These are phyloP conservation scores for Chrysopa pallens DNA, from an alignment of 1,140 invertebrate species.

Conservation along the genomic window DNA sequence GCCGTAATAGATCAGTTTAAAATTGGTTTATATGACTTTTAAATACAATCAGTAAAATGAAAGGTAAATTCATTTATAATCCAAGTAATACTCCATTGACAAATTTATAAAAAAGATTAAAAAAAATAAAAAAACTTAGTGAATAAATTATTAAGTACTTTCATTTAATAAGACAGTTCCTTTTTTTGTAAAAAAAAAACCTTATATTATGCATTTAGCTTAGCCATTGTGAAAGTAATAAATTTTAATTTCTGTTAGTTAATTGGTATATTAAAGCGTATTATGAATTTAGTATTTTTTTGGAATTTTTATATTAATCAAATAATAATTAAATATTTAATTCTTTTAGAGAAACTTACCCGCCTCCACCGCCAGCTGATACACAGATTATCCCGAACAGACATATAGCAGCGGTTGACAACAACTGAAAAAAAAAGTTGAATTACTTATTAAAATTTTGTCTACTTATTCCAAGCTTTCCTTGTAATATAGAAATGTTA, in stretches of 20 bases:
- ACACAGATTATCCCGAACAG: too few species aligned
- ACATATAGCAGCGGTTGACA: too few species aligned
- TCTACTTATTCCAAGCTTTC: too few species aligned
- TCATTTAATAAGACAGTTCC: not conserved
- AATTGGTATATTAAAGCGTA: not conserved
- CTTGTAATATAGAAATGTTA: too few species aligned
- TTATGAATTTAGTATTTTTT: too few species aligned
- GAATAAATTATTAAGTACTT: constrained; percentile 1
- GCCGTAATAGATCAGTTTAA: too few species aligned
- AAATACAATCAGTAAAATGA: not conserved
- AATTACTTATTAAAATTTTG: too few species aligned
- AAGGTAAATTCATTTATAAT: not conserved
- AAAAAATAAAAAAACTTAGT: constrained; percentile 7
- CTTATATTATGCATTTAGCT: not conserved
- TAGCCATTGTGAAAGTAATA: not conserved
- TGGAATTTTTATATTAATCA: too few species aligned
- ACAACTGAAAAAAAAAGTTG: too few species aligned
- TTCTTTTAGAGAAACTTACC: constrained; percentile 1
- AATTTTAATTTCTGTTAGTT: not conserved
- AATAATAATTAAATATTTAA: too few species aligned
- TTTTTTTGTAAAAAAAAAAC: not conserved
- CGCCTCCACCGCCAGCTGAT: constrained; percentile 4
- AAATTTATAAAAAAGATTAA: too few species aligned
- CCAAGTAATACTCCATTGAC: constrained; percentile 7
- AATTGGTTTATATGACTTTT: not conserved